These are phyloP conservation scores for Python bivittatus DNA, from an alignment of 2,113 vertebrate species.

Conservation along the genomic window DNA sequence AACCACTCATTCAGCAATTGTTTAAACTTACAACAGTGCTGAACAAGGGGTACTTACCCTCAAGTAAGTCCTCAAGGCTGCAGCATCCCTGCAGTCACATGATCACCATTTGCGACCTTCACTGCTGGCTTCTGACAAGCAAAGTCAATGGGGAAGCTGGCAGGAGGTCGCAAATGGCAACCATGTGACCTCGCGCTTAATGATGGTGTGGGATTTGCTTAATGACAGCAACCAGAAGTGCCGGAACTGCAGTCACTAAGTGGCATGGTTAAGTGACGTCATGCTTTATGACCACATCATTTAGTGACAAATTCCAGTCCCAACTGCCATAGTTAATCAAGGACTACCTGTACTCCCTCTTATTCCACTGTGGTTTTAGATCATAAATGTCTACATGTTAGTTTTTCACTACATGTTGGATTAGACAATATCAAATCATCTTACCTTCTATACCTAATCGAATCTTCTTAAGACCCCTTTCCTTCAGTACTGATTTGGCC, in stretches of 20 bases:
- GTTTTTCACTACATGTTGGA: not conserved
- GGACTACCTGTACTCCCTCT: not conserved
- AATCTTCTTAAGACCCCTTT: conserved; percentile 97
- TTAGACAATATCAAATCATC: conserved; percentile 13
- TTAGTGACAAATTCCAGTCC: no score
- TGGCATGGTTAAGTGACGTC: no score
- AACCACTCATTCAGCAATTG: not conserved
- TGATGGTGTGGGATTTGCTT: no score
- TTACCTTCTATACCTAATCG: conserved; percentile 97
- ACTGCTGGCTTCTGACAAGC: not conserved
- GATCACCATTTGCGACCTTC: not conserved
- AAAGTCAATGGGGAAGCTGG: not conserved
- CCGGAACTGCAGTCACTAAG: no score
- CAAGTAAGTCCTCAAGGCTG: not conserved
- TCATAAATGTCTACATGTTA: not conserved
- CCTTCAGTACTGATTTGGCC: conserved; percentile 97
- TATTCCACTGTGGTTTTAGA: not conserved
- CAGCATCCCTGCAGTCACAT: not conserved
- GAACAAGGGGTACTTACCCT: not conserved
- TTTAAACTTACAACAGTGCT: not conserved
- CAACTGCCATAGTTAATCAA: not conserved
- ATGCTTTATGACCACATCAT: no score
- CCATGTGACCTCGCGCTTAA: no score
- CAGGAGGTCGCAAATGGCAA: not conserved
- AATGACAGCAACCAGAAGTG: no score